A percentile compares a stretch with the other conserved stretches of the same genome.
Conservation (phyloP, 2,797 vertebrate genomes). For the Protonibea diacanthus region DNA sequence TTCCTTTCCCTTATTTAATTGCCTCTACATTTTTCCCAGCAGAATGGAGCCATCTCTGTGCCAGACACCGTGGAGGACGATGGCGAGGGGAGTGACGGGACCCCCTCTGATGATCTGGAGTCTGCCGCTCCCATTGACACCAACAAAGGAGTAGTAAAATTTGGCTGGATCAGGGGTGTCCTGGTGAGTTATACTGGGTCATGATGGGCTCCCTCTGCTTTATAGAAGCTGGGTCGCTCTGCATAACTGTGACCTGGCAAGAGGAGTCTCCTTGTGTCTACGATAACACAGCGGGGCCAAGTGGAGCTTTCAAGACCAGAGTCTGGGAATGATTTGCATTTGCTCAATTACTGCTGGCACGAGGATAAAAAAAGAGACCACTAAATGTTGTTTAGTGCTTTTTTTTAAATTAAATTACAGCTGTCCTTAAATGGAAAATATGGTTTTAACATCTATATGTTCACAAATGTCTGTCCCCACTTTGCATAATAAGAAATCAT, state of each 20-base stretch:
- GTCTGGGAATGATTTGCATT: slow-evolving; percentile 18
- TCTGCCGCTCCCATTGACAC: slow-evolving; percentile 77
- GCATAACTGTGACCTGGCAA: slow-evolving; percentile 26
- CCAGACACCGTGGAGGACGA: slow-evolving; percentile 85
- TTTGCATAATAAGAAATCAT: slow-evolving; percentile 11
- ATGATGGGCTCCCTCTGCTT: slow-evolving; percentile 20
- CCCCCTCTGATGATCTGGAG: slow-evolving; percentile 87
- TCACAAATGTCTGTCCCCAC: background rate
- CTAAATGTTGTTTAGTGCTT: background rate
- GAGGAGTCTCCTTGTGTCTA: background rate
- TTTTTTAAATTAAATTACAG: background rate
- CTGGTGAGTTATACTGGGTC: slow-evolving; percentile 89
- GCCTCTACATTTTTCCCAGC: background rate
- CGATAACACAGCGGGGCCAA: slow-evolving; percentile 2
- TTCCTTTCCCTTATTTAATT: slow-evolving; percentile 6
- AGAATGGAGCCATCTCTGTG: slow-evolving; percentile 79
- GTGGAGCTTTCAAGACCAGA: slow-evolving; percentile 1
- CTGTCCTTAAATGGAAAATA: background rate
- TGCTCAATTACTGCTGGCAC: background rate
- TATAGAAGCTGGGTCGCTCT: slow-evolving; percentile 24
- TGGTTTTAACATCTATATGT: background rate
- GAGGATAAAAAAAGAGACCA: background rate
- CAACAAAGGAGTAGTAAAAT: slow-evolving; percentile 87
- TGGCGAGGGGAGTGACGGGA: slow-evolving; percentile 85
- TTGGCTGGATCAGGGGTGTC: slow-evolving; percentile 98